Percentiles rank a stretch among this genome's conserved stretches.
Evolutionary conservation across 2,888 invertebrate species (phyloP).

Genomic region (Portevinia maculata): DNA sequence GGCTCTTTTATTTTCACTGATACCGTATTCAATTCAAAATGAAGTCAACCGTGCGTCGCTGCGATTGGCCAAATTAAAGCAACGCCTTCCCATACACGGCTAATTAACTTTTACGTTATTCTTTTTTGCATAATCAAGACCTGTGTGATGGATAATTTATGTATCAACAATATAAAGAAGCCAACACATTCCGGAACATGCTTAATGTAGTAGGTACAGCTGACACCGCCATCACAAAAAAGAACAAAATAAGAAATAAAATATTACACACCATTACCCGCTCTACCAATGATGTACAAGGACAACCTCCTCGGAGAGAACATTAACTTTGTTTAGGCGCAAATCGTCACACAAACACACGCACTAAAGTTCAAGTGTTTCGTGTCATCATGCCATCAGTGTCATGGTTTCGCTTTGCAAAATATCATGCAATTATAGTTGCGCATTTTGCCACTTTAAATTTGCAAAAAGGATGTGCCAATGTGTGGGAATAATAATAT

Average conservation of each 20-base stretch:
- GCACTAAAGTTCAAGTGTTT: slow-evolving; percentile 37
- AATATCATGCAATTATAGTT: slow-evolving; percentile 49
- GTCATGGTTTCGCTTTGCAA: slow-evolving; percentile 38
- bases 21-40: slow-evolving; percentile 42
- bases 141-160: slow-evolving; percentile 52
- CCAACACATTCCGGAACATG: slow-evolving; percentile 24
- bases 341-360: background rate
- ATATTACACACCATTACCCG: slow-evolving; percentile 20
- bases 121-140: slow-evolving; percentile 54
- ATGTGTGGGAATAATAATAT: slow-evolving; percentile 45
- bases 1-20: slow-evolving; percentile 44
- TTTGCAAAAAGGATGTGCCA: background rate
- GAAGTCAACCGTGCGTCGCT: slow-evolving; percentile 46
- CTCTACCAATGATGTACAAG: slow-evolving; percentile 56
- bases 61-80: slow-evolving; percentile 52
- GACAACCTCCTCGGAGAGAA: slow-evolving; percentile 57
- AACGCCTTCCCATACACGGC: slow-evolving; percentile 58
- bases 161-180: slow-evolving; percentile 18
- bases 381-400: slow-evolving; percentile 64
- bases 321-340: slow-evolving; percentile 12
- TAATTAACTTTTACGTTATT: slow-evolving; percentile 63
- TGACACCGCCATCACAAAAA: slow-evolving; percentile 49
- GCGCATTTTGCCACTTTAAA: slow-evolving; percentile 35
- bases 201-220: slow-evolving; percentile 38
- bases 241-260: slow-evolving; percentile 21